These are phyloP conservation scores for Australoheros facetus DNA, from an alignment of 2,797 vertebrate genomes.

Conservation along the genomic window DNA sequence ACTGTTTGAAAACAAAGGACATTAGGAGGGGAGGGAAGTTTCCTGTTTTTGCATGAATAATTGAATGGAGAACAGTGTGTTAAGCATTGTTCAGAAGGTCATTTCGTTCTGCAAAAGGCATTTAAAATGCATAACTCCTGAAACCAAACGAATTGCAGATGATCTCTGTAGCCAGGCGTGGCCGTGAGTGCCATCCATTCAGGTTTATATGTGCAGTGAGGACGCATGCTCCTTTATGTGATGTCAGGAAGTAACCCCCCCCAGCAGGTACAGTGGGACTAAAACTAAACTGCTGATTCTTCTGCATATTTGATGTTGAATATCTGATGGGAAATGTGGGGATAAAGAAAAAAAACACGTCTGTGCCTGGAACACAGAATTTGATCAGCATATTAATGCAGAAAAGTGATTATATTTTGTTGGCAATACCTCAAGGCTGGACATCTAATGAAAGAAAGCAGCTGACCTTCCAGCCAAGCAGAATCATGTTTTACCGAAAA, in stretches of 20 bases:
- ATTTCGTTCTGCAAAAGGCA: conserved; percentile 37
- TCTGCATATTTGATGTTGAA: conserved; percentile 59
- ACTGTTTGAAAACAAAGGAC: conserved; percentile 11
- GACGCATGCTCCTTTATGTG: conserved; percentile 31
- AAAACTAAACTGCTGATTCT: conserved; percentile 51
- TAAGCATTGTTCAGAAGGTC: conserved; percentile 37
- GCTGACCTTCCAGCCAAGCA: conserved; percentile 65
- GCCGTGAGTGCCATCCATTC: conserved; percentile 32
- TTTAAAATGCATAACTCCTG: conserved; percentile 43
- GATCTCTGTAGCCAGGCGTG: conserved; percentile 57
- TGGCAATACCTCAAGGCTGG: conserved; percentile 63
- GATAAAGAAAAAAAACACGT: conserved; percentile 44
- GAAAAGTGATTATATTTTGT: conserved; percentile 67
- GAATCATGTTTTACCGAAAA: conserved; percentile 54
- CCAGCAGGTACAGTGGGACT: conserved; percentile 43
- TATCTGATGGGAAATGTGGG: conserved; percentile 58
- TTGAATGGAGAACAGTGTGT: conserved; percentile 24
- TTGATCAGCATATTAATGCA: conserved; percentile 74
- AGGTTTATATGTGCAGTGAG: conserved; percentile 49
- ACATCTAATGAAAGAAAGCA: conserved; percentile 54
- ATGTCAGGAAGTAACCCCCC: conserved; percentile 48
- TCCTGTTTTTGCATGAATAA: conserved; percentile 32
- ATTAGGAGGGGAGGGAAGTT: conserved; percentile 6
- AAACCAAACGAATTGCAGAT: conserved; percentile 54
- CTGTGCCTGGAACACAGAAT: conserved; percentile 56